These are phyloP conservation scores for Vicugna pacos DNA, from an alignment of 2,113 vertebrate genomes.

Conservation along the genomic window DNA sequence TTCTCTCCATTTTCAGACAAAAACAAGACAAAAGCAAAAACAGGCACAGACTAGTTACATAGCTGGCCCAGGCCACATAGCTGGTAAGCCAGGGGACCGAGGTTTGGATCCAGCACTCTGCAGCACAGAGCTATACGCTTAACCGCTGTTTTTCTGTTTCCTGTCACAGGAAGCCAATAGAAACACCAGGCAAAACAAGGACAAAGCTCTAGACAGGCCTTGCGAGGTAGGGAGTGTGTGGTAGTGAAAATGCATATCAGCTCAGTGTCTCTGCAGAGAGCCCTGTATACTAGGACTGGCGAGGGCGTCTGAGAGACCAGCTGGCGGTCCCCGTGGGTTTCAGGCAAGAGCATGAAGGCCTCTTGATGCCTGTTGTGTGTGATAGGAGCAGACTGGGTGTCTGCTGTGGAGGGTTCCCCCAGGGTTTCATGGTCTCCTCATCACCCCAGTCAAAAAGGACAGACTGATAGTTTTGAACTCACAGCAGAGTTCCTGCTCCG, in stretches of 20 bases:
- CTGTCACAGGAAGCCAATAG: neutral
- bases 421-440: neutral
- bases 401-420: neutral
- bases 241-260: neutral
- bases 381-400: neutral
- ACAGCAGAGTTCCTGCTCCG: neutral
- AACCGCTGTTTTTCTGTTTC: neutral
- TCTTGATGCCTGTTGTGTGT: neutral
- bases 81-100: neutral
- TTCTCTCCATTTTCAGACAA: neutral
- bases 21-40: neutral
- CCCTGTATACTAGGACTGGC: neutral
- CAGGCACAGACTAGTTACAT: neutral
- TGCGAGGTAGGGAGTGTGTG: neutral
- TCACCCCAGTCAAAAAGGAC: neutral
- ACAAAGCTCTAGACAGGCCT: neutral
- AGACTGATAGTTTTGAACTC: neutral
- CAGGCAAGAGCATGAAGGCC: neutral
- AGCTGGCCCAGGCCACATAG: neutral
- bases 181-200: neutral
- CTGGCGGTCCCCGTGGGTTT: neutral
- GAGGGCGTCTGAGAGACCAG: neutral
- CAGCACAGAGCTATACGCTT: neutral
- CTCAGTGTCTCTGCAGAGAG: neutral
- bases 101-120: neutral